Conservation (phyloP, 2,888 invertebrate species). For the Sinhomidia bicolor region DNA sequence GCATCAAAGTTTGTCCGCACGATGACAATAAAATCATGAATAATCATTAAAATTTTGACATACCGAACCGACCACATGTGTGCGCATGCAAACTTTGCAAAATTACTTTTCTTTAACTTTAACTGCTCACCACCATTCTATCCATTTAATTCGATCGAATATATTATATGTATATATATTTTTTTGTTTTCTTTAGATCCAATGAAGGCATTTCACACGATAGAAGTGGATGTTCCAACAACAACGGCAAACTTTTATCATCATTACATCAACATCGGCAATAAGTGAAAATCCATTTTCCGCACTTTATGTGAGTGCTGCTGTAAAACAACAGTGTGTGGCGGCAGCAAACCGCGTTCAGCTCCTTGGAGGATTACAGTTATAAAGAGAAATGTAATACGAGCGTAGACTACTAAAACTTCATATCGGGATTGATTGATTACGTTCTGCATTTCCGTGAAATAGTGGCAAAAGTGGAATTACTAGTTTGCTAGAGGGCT, state of each 20-base stretch:
- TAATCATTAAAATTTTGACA: too few relatives aligned
- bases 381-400: background rate
- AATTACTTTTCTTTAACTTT: too few relatives aligned
- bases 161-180: too few relatives aligned
- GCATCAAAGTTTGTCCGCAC: too few relatives aligned
- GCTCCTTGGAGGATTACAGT: slow-evolving; percentile 36
- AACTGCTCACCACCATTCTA: background rate
- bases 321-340: background rate
- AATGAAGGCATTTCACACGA: slow-evolving; percentile 11
- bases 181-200: slow-evolving; percentile 29
- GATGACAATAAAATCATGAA: too few relatives aligned
- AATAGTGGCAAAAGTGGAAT: slow-evolving; percentile 56
- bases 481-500: slow-evolving; percentile 15
- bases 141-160: slow-evolving; percentile 1
- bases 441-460: slow-evolving; percentile 62
- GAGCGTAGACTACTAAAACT: slow-evolving; percentile 7
- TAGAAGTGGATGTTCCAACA: background rate
- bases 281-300: slow-evolving; percentile 45
- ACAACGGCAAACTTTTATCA: background rate
- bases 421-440: slow-evolving; percentile 59
- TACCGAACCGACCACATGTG: too few relatives aligned
- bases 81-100: too few relatives aligned
- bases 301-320: background rate
- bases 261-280: background rate
- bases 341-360: background rate